Percentiles rank a stretch among this genome's conserved stretches.
These are phyloP conservation scores for Clistopyga incitator DNA, from an alignment of 2,888 invertebrate species.

Conservation along the genomic window DNA sequence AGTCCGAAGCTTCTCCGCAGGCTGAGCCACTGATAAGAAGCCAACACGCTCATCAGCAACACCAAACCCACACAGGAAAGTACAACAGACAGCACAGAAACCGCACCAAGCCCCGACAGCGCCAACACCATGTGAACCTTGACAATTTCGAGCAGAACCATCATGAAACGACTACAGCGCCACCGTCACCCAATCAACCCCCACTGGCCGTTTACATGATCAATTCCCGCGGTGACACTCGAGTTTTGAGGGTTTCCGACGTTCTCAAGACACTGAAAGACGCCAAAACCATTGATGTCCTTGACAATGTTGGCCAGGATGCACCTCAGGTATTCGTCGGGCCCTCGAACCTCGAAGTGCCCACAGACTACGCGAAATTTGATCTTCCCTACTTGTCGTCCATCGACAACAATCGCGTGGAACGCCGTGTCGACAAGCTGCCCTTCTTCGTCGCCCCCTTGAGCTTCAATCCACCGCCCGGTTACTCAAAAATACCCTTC, in stretches of 20 bases:
- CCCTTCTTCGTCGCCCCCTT: constrained; percentile 95
- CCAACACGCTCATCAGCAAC: constrained; percentile 75
- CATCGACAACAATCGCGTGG: constrained; percentile 88
- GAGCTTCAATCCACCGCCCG: constrained; percentile 93
- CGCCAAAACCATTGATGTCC: constrained; percentile 90
- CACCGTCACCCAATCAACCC: constrained; percentile 90
- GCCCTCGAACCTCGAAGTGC: constrained; percentile 90
- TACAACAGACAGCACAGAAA: constrained; percentile 67
- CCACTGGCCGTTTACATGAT: constrained; percentile 92
- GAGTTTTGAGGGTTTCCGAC: constrained; percentile 88
- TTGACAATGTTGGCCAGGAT: constrained; percentile 89
- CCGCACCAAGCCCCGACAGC: constrained; percentile 69
- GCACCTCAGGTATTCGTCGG: constrained; percentile 93
- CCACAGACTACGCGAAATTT: constrained; percentile 91
- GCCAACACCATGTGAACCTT: constrained; percentile 62
- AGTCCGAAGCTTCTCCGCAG: constrained; percentile 56
- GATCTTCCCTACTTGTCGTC: constrained; percentile 93
- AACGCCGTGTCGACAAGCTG: constrained; percentile 90
- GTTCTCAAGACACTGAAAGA: constrained; percentile 89
- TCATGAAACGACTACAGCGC: constrained; percentile 60
- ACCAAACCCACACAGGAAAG: constrained; percentile 72
- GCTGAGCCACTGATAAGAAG: constrained; percentile 74
- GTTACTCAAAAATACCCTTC: constrained; percentile 93
- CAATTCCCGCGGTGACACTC: constrained; percentile 83
- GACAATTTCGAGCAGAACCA: constrained; percentile 45